A percentile compares a stretch with the other conserved stretches of the same genome.
Conservation (phyloP, 1,140 invertebrate genomes). For the Psix sp. region DNA sequence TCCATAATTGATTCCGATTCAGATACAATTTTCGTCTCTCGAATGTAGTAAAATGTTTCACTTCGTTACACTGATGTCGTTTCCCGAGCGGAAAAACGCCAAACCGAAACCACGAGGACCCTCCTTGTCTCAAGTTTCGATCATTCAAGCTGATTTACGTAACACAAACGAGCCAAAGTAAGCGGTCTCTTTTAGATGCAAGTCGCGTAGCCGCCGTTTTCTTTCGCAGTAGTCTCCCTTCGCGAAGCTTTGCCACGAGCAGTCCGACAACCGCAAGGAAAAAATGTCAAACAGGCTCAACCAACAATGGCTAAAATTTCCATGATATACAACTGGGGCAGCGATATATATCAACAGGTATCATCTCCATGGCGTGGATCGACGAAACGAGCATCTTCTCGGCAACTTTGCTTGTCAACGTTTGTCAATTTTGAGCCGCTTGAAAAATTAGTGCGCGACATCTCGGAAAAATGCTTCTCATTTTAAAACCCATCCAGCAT, state of each 20-base stretch:
- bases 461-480: conserved; percentile 57
- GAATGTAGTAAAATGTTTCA: no score
- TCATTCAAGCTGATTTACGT: no score
- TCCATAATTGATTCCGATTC: no score
- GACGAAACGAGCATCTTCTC: conserved; percentile 54
- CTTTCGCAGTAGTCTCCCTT: no score
- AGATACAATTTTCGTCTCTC: no score
- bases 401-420: conserved; percentile 53
- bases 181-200: no score
- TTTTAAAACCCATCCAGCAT: conserved; percentile 53
- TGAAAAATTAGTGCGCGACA: conserved; percentile 57
- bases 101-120: no score
- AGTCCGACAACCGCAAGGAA: conserved; percentile 12
- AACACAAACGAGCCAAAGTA: no score
- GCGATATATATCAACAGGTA: conserved; percentile 61
- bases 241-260: conserved; percentile 24
- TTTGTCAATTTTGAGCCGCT: conserved; percentile 55
- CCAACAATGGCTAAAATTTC: conserved; percentile 42
- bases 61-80: no score
- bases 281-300: conserved; percentile 34
- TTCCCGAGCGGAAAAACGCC: no score
- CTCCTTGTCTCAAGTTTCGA: no score
- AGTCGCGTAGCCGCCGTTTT: no score
- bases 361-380: conserved; percentile 53
- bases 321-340: conserved; percentile 41